phyloP scores from a whole-genome alignment of 2,888 invertebrate genomes.

The Nephrotoma flavescens region DNA sequence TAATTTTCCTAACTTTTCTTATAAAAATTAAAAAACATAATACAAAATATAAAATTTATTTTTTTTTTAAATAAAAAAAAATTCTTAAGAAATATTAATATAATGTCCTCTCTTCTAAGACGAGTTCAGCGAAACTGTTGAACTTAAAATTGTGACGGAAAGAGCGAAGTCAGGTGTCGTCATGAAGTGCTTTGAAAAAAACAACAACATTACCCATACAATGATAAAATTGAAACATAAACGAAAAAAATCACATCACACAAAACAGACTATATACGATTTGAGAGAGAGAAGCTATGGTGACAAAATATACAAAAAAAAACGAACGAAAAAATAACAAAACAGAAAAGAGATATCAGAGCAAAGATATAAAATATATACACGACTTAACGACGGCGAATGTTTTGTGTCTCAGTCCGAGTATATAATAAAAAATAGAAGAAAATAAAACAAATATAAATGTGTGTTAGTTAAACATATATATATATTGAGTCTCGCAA shows the following conservation, averaged over 20 bases:
- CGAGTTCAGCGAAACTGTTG: conserved; percentile 5
- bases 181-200: conserved; percentile 4
- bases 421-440: neutral
- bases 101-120: conserved; percentile 4
- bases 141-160: conserved; percentile 5
- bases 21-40: neutral
- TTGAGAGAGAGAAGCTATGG: neutral
- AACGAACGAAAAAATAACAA: neutral
- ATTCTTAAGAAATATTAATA: neutral
- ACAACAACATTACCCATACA: neutral
- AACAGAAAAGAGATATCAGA: neutral
- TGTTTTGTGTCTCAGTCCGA: neutral
- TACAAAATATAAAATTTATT: neutral
- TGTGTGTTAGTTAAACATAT: neutral
- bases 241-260: neutral
- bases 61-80: neutral
- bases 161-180: conserved; percentile 6
- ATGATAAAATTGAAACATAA: neutral
- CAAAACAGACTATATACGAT: neutral
- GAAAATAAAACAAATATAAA: neutral
- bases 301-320: neutral
- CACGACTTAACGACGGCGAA: conserved; percentile 3
- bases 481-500: neutral
- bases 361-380: neutral
- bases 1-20: neutral